Evolutionary conservation across 2,113 vertebrate species (phyloP), one percentile per base, ranked within the genome.

Genomic region (Festucalex cinctus): DNA sequence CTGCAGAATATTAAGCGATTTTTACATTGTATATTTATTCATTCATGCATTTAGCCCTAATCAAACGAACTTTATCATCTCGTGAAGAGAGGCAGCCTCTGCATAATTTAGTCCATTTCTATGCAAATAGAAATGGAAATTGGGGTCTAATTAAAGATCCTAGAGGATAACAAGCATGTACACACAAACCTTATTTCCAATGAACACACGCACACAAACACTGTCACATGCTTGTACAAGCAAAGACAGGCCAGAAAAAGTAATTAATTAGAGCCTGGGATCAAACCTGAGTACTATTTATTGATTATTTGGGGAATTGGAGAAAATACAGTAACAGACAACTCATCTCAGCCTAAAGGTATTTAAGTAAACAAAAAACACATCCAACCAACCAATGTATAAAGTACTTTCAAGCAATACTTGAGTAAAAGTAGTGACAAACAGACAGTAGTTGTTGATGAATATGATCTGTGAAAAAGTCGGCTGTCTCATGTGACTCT

Each of bases 41-140:
- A 41, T 62, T 62, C 60, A 43, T 62, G 36, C 39, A 62, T 62
- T 62, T 62, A 62, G 60, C 60, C 37, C 6, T 41, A 20, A 62
- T 62, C 22, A 62, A 62, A 20, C 13, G 5, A n/a, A 62, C 37
- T 41, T 62, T 39, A 60, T 60, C 37, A 22, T 62, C 37, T 41
- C 20, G 22, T n/a, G 36, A 43, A 62, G 60, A 61, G n/a, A 62
- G 37, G 5, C 37, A 24, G 37, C 58, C 56, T 41, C n/a, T 62
- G 60, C 60, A 62, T 62, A 62, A 62, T 62, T 43, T 37, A 22
- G 20, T 62, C 37, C 36, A 61, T 62, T 62, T 62, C 60, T 62
- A 62, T 62, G 60, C 60, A 43, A 62, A 62, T 43, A 43, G 60
- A 62, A 62, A 62, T 62, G 60, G 36, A 62, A 62, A 62, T 41